Evolutionary conservation across 2,888 invertebrate genomes (phyloP), one percentile per base, ranked within the genome.

Genomic region (Clistopyga incitator): DNA sequence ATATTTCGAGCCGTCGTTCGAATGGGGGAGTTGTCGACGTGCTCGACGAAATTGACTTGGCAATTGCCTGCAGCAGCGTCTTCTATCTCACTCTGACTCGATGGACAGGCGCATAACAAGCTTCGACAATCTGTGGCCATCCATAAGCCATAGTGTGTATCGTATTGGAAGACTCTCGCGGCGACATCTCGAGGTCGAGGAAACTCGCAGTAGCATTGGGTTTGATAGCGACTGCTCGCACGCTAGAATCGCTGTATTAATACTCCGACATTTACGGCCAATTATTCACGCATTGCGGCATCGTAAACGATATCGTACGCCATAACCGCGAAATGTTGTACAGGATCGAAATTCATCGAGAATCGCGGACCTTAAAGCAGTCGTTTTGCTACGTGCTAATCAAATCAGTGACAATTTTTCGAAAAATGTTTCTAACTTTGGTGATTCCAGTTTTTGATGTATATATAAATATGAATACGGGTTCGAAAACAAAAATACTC

Each of bases 1-100:
- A 78, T 88, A 87, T 87, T 86, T 84, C 86, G 65, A 86, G 77
- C 64, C 81, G 74, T 52, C 47, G 34, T 34, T 23, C 50, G 76
- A 65, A 76, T 45, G 50, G 76, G 71, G 50, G 54, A 47, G 54
- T 54, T n/a, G 47, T 56, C 23, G 76, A 45, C 61, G 38, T 59
- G 25, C 56, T 25, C 59, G 6, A 42, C n/a, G 54, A 72, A 47
- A 45, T 61, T 76, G 70, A 76, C 76, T 70, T 23, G 75, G 75
- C 64, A 79, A 82, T 82, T 78, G 78, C 54, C 52, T 54, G 78
- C 71, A 71, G 80, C 75, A 79, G 72, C 61, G 42, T 65, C 68
- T 72, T 75, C 75, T 42, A 59, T 78, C 56, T 75, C 56, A 38
- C 79, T 78, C 25, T 50, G 34, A 64, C 50, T 70, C 20, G 47